Conservation (phyloP, 2,797 vertebrate genomes). For the Alosa sapidissima region DNA sequence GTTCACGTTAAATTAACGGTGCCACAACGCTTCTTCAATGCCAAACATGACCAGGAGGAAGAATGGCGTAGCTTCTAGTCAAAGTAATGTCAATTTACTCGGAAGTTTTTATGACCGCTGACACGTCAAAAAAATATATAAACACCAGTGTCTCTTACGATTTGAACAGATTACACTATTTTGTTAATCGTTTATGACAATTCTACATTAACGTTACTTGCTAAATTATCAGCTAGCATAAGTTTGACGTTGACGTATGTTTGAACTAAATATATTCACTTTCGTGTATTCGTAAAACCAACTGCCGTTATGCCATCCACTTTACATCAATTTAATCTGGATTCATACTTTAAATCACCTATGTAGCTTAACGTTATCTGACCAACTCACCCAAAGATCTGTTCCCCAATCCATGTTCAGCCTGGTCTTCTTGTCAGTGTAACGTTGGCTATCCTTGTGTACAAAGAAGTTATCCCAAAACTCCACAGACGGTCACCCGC, state of each 20-base stretch:
- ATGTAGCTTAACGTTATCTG: not conserved
- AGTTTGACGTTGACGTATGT: not conserved
- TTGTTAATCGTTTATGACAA: not conserved
- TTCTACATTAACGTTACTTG: not conserved
- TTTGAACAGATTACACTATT: no score
- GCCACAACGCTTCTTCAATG: not conserved
- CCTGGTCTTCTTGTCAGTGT: slow-evolving; percentile 49
- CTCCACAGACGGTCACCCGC: slow-evolving; percentile 50
- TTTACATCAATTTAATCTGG: not conserved
- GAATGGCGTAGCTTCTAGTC: not conserved
- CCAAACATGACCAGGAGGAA: not conserved
- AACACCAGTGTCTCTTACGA: no score
- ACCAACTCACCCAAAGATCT: slow-evolving; percentile 80
- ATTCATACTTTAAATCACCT: not conserved
- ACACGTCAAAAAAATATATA: not conserved
- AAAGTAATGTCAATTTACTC: not conserved
- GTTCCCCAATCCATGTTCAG: slow-evolving; percentile 82
- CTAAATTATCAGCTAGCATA: not conserved
- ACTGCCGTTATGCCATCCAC: not conserved
- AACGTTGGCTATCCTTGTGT: slow-evolving; percentile 52
- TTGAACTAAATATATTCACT: not conserved
- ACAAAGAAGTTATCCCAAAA: slow-evolving; percentile 74
- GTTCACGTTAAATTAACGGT: not conserved
- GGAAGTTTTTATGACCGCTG: not conserved
- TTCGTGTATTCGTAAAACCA: not conserved